Evolutionary conservation across 1,140 invertebrate genomes (phyloP), one percentile per base, ranked within the genome.

Genomic region (Cataglyphis hispanica): DNA sequence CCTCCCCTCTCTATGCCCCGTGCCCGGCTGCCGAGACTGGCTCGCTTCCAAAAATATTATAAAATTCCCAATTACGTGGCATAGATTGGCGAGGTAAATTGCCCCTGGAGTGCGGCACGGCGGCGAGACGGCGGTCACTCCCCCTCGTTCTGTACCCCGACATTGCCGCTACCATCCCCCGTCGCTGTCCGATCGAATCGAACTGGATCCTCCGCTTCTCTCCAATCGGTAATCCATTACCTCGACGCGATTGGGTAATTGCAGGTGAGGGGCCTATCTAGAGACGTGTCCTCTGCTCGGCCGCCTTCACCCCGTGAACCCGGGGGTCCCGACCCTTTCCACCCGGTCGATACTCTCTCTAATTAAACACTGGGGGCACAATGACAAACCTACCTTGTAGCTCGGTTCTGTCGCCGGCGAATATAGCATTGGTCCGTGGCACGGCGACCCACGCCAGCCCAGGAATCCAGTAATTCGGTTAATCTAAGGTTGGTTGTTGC

Each of bases 31-130:
- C 75, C 75, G 87, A 86, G 91, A 93, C 92, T 94, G 93, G 93
- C 94, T 93, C 90, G 90, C 91, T 93, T 94, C 93, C 93, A 94
- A 94, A 94, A 94, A 94, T 94, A 94, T 94, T 94, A 93, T 93
- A 93, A 94, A 94, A 94, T 94, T 94, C 92, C 92, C 93, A 94
- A 94, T 94, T 94, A 94, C 93, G 92, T 87, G 90, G 93, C 92
- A 93, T 94, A 92, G 92, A 93, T 94, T 94, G 93, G 91, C 89
- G 91, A 93, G 92, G 93, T 93, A 93, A 94, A 94, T 94, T 94
- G 93, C 93, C 91, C 92, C 90, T 87, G 91, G 69, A 69, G 90
- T 53, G 53, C 70, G 53, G 53, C 70, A 53, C 46, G 66, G 83
- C 74, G 90, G 87, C 87, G 83, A 89, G 88, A 89, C 88, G 87